Percentiles rank a stretch among this genome's conserved stretches.
Conservation (phyloP, 2,888 invertebrate species). For the Sphaerophoria taeniata region DNA sequence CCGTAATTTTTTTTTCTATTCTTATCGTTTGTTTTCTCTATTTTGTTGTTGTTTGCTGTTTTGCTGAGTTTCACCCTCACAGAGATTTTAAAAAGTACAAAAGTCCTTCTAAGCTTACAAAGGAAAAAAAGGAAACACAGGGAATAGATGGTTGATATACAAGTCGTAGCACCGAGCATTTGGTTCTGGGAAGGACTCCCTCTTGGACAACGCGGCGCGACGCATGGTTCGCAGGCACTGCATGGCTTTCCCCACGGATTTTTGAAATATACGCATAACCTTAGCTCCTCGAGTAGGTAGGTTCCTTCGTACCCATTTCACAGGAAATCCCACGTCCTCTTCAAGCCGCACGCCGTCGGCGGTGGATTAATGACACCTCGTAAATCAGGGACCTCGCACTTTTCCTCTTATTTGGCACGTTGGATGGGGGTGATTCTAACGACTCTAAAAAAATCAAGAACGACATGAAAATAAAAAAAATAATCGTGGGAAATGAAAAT, state of each 20-base stretch:
- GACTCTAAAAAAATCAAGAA: slow-evolving; percentile 22
- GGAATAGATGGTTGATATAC: not conserved
- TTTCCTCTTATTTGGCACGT: slow-evolving; percentile 1
- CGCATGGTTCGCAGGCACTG: too few species aligned
- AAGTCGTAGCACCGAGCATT: not conserved
- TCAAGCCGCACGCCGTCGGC: slow-evolving; percentile 38
- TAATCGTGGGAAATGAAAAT: slow-evolving; percentile 72
- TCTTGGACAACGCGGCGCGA: too few species aligned
- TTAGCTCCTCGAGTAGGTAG: slow-evolving; percentile 4
- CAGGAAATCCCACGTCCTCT: slow-evolving; percentile 19
- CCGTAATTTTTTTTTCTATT: not conserved
- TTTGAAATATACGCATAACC: slow-evolving; percentile 41
- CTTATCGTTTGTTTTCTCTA: not conserved
- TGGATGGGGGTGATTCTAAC: not conserved
- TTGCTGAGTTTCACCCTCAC: slow-evolving; percentile 17
- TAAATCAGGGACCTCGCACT: slow-evolving; percentile 55
- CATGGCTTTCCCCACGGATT: slow-evolving; percentile 33
- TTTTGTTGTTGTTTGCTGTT: not conserved
- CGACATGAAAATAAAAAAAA: slow-evolving; percentile 9
- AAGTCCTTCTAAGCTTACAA: slow-evolving; percentile 52
- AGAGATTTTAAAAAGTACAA: slow-evolving; percentile 57
- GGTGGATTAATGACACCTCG: slow-evolving; percentile 74
- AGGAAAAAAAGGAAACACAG: slow-evolving; percentile 50
- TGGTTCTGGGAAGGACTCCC: too few species aligned
- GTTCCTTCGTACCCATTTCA: slow-evolving; percentile 31